Evolutionary conservation across 2,797 vertebrate genomes (phyloP), one percentile per base, ranked within the genome.

Genomic region (Sebastes elongatus): DNA sequence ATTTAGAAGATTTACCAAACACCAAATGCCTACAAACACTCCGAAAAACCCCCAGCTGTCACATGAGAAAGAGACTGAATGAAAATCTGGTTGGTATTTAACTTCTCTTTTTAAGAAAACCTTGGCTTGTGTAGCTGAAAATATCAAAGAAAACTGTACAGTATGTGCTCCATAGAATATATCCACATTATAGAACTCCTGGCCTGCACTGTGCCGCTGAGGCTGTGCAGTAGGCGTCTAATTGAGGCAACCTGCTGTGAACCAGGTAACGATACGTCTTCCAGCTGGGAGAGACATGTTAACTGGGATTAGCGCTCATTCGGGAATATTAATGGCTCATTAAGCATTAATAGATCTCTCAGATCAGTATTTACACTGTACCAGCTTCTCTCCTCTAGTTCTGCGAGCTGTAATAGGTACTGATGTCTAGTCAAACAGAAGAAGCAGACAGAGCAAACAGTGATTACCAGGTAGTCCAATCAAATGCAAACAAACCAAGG

Each of bases 301-400:
- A 86, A 84, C 85, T 76, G 78, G 85, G 81, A 89, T 82, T 87
- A 84, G 66, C 7, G 35, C 74, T 85, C 80, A 78, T 85, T 89
- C 5, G 27, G 74, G 80, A 87, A 88, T 84, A 90, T 90, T 86
- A 90, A 83, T 71, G 33, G 53, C 65, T 91, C 80, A 90, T 91
- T 90, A 92, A 71, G 69, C 81, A 86, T 83, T 85, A 88, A 88
- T 80, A 76, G 62, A 79, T 72, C 71, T 76, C 73, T 86, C 60
- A 73, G 80, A 87, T 89, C 80, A 74, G 87, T 80, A 78, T 89
- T 91, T 86, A 84, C 52, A 42, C 74, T 66, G 32, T 59, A 69
- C 64, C 6, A 25, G 16, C 72, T 80, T 35, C 56, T 72, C 27
- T 10, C 55, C n/a, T 65, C 67, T 49, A 71, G 65, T 46, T 53